Evolutionary conservation across 2,888 invertebrate species (phyloP).

Genomic region (Cecidostiba fungosa): DNA sequence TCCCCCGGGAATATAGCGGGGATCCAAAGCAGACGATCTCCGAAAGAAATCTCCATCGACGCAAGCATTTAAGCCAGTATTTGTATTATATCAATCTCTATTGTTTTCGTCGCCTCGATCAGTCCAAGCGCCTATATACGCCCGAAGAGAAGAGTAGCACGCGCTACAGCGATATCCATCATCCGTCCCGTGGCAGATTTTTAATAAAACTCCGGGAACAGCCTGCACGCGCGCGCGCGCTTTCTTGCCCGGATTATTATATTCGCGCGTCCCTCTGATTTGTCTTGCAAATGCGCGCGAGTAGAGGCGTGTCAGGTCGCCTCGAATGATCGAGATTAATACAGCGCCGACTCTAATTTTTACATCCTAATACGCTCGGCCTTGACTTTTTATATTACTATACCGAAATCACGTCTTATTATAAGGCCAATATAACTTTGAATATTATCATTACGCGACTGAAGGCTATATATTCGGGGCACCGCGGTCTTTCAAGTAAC

Average conservation of each 20-base stretch:
- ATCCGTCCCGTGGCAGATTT: slow-evolving; percentile 74
- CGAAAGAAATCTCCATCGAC: not conserved
- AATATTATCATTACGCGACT: not conserved
- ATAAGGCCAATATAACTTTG: not conserved
- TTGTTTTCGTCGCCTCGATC: slow-evolving; percentile 47
- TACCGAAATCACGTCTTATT: not conserved
- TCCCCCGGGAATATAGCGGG: not conserved
- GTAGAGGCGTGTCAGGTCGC: slow-evolving; percentile 30
- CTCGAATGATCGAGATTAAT: slow-evolving; percentile 54
- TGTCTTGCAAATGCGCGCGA: slow-evolving; percentile 55
- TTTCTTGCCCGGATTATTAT: slow-evolving; percentile 40
- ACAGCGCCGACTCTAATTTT: not conserved
- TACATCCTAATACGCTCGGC: not conserved
- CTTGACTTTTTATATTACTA: slow-evolving; percentile 1
- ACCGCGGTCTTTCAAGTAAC: not conserved
- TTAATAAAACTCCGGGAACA: slow-evolving; percentile 75
- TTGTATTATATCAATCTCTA: slow-evolving; percentile 57
- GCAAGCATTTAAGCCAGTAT: slow-evolving; percentile 1
- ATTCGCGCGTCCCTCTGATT: slow-evolving; percentile 50
- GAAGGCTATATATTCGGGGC: not conserved
- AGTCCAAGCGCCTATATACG: not conserved
- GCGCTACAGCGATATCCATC: slow-evolving; percentile 74
- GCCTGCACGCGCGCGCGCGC: slow-evolving; percentile 53
- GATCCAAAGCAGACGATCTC: not conserved
- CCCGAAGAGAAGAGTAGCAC: slow-evolving; percentile 26